Evolutionary conservation across 1,140 invertebrate species (phyloP), one percentile per base, ranked within the genome.

Genomic region (Calliphora vicina): DNA sequence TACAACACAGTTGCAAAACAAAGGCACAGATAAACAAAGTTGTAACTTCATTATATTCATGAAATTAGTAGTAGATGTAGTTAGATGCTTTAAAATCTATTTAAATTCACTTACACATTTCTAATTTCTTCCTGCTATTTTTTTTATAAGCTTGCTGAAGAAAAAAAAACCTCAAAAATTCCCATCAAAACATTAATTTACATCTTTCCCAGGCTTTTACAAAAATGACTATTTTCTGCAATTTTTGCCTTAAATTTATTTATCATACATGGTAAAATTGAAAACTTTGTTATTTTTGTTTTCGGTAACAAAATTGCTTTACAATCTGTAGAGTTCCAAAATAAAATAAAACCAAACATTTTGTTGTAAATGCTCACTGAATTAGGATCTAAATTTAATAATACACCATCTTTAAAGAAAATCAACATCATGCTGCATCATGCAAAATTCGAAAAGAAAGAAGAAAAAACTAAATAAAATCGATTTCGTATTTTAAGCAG

Each of bases 111-210:
- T n/a, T n/a, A n/a, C n/a, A n/a, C n/a, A n/a, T n/a, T n/a, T n/a
- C n/a, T n/a, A n/a, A n/a, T n/a, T n/a, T n/a, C n/a, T n/a, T n/a
- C n/a, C n/a, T n/a, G n/a, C n/a, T n/a, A n/a, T n/a, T n/a, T n/a
- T n/a, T n/a, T n/a, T n/a, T n/a, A n/a, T n/a, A n/a, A n/a, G n/a
- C n/a, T n/a, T n/a, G n/a, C n/a, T n/a, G n/a, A n/a, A n/a, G n/a
- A n/a, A 50, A n/a, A 50, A 50, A 50, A 50, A 50, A 12, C 17
- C 45, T 50, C 12, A 25, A 57, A 67, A 67, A 67, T 67, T 67
- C 61, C 61, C 61, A 67, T 67, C 50, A 67, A 67, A 67, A 67
- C 61, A 67, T 67, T 67, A 67, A 67, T 67, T 67, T 67, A 67
- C 61, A 67, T 67, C 61, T 67, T 67, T 67, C 61, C 61, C 61